These are phyloP conservation scores for Bombus sylvicola DNA, from an alignment of 1,140 invertebrate genomes.

Conservation along the genomic window DNA sequence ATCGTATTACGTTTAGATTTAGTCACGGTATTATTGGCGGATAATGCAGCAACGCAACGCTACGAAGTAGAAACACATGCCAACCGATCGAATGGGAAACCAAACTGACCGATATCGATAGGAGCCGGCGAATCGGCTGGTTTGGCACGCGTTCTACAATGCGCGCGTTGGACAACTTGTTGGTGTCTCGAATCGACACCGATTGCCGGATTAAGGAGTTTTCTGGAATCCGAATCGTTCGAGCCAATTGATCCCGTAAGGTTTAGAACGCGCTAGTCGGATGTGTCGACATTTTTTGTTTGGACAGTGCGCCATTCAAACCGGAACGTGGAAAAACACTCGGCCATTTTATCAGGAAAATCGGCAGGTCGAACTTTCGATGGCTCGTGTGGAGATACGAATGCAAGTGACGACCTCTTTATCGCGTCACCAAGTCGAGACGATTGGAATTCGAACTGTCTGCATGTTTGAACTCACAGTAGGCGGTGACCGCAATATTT, in stretches of 20 bases:
- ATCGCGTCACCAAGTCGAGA: neutral
- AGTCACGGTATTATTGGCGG: constrained; percentile 22
- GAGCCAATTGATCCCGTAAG: constrained; percentile 21
- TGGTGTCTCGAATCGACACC: constrained; percentile 7
- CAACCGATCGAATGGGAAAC: constrained; percentile 7
- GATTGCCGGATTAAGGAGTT: constrained; percentile 30
- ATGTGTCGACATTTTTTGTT: constrained; percentile 19
- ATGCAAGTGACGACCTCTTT: neutral
- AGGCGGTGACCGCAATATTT: neutral
- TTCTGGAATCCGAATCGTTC: constrained; percentile 29
- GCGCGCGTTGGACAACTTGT: neutral
- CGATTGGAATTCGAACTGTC: neutral
- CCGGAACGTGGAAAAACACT: neutral
- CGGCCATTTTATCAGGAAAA: neutral
- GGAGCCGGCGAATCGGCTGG: neutral
- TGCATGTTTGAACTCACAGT: neutral
- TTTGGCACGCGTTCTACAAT: constrained; percentile 36
- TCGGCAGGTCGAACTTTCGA: neutral
- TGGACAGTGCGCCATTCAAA: neutral
- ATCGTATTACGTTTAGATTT: constrained; percentile 58
- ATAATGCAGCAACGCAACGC: constrained; percentile 60
- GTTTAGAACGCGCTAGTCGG: constrained; percentile 15
- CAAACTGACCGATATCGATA: constrained; percentile 47
- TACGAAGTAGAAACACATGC: neutral
- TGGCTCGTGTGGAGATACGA: neutral